Conservation (phyloP, 2,888 invertebrate genomes). For the Adineta ricciae region DNA sequence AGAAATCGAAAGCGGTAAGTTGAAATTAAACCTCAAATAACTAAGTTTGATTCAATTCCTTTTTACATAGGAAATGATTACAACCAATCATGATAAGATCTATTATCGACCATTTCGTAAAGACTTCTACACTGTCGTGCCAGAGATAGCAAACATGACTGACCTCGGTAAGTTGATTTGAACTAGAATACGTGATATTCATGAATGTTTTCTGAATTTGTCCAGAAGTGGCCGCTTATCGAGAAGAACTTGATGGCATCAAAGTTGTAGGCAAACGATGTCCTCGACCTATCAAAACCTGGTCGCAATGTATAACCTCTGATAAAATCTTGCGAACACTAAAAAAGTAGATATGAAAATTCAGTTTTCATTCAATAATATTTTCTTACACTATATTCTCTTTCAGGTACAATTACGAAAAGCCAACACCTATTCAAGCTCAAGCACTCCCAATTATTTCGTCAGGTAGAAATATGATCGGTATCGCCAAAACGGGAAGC, state of each 20-base stretch:
- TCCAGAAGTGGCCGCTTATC: conserved; percentile 51
- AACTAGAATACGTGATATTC: not conserved
- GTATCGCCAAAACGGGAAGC: conserved; percentile 96
- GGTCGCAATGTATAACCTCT: conserved; percentile 96
- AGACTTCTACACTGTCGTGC: conserved; percentile 91
- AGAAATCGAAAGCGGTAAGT: conserved; percentile 27
- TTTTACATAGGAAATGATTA: conserved; percentile 60
- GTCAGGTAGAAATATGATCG: conserved; percentile 87
- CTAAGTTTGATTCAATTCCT: not conserved
- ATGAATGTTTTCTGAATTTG: conserved; percentile 36
- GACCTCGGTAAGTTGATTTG: not conserved
- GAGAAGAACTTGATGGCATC: conserved; percentile 79
- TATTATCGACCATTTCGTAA: conserved; percentile 80
- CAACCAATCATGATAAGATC: conserved; percentile 55
- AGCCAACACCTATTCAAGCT: conserved; percentile 94
- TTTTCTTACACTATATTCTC: not conserved
- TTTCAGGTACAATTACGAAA: conserved; percentile 64
- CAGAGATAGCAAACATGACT: conserved; percentile 83
- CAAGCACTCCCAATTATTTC: conserved; percentile 90
- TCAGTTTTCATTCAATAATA: not conserved
- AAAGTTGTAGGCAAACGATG: conserved; percentile 89
- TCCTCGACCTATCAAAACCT: conserved; percentile 81
- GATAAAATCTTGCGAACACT: conserved; percentile 84
- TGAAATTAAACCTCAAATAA: no score
- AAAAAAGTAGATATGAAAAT: conserved; percentile 60